Base-by-base conservation (phyloP, 2,797 vertebrate genomes). In the Alcedo quadribrachys region DNA sequence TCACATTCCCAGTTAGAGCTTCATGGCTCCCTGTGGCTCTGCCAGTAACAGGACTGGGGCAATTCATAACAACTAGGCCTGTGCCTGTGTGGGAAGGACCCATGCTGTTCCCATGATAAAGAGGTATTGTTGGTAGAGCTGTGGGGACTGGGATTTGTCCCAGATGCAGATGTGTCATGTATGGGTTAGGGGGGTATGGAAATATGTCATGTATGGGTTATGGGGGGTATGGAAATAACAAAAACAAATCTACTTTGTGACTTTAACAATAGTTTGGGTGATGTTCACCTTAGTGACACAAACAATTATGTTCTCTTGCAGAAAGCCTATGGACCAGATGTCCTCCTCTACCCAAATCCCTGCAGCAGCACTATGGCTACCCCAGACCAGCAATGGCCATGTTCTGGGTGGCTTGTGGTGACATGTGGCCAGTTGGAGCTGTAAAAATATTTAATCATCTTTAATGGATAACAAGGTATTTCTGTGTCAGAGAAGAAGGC, bases 381-480 rank as follows among this genome's bases (percentile, higher is more conserved):
- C 35, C 16, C 46, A 57, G 43, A 68, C 22, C 25, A 60, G 21
- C 21, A 43, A 2, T 21, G 27, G 37, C 35, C 28, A 0, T 40
- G 55, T 68, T 91, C 78, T 74, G 33, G 20, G 45, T 63, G 78
- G 61, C 55, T 50, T 63, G 50, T 57, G 60, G 53, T 79, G 88
- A 79, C 7, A 18, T 3, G 27, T 12, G 46, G 68, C 42, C 75
- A 54, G 22, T 15, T 58, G 48, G 22, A 79, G 37, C 42, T n/a
- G 0, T 74, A 87, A 82, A 90, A 87, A 80, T 50, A 57, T 82
- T 83, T 70, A 84, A 79, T 57, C 25, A 53, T 79, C 69, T 92
- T 92, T 85, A 86, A 90, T 82, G 77, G 84, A 50, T 80, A 76
- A 70, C 76, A 87, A 92, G 83, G 93, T 86, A 93, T 93, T 92